Evolutionary conservation across 2,797 vertebrate species (phyloP).

Genomic region (Sebastes diaconus): DNA sequence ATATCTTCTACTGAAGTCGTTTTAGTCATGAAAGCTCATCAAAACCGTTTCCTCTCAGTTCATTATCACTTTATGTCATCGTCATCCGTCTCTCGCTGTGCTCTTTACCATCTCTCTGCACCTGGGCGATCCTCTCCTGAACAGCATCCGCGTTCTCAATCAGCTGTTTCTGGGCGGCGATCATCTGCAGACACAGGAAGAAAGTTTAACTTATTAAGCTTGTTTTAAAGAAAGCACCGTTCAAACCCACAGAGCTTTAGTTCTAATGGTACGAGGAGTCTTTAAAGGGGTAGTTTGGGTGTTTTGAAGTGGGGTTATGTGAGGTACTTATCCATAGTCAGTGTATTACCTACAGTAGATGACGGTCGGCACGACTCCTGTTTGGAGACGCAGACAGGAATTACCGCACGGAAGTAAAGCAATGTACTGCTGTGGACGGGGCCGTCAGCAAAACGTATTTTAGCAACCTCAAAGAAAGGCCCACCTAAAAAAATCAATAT

Average conservation of each 20-base stretch:
- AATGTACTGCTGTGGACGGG: too few relatives aligned
- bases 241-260: neutral
- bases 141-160: constrained; percentile 91
- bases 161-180: constrained; percentile 92
- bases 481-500: too few relatives aligned
- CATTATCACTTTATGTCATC: neutral
- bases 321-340: too few relatives aligned
- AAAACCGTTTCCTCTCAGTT: neutral
- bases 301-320: too few relatives aligned
- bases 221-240: neutral
- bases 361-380: too few relatives aligned
- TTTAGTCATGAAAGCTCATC: neutral
- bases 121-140: constrained; percentile 92
- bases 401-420: too few relatives aligned
- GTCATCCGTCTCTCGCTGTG: neutral
- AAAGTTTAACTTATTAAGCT: neutral
- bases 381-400: too few relatives aligned
- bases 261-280: neutral
- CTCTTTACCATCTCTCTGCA: constrained; percentile 91
- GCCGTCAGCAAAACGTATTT: too few relatives aligned
- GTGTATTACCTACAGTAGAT: too few relatives aligned
- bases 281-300: too few relatives aligned
- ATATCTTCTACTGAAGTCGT: neutral
- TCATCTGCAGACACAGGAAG: constrained; percentile 85
- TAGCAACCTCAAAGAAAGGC: too few relatives aligned